Percentiles rank a stretch among this genome's conserved stretches.
Conservation (phyloP, 2,888 invertebrate genomes). For the Unio delphinus region DNA sequence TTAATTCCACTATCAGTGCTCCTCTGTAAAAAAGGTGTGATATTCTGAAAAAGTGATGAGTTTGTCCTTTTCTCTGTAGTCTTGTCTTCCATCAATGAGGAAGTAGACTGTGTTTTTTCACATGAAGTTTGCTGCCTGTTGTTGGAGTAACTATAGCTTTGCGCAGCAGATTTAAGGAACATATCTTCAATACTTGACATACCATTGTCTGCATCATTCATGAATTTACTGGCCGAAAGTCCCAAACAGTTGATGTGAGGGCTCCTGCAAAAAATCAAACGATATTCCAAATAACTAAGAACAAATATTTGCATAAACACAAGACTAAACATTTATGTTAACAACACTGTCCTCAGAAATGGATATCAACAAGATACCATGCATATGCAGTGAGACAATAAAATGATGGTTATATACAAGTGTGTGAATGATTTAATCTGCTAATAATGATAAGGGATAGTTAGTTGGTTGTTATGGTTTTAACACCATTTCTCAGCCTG, state of each 20-base stretch:
- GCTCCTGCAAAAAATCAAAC: conserved; percentile 63
- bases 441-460: too few relatives aligned
- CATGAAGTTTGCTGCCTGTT: not conserved
- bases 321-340: too few relatives aligned
- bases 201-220: conserved; percentile 30
- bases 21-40: conserved; percentile 1
- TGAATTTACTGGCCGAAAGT: conserved; percentile 85
- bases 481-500: too few relatives aligned
- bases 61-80: not conserved
- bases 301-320: too few relatives aligned
- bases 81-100: not conserved
- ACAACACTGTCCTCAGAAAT: too few relatives aligned
- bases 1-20: not conserved
- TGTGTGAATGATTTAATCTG: too few relatives aligned
- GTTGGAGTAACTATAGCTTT: not conserved
- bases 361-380: too few relatives aligned
- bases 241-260: conserved; percentile 81
- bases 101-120: not conserved
- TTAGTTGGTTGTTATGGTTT: too few relatives aligned
- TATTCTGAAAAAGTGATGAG: not conserved
- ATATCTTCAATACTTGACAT: conserved; percentile 34
- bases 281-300: not conserved
- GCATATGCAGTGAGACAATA: too few relatives aligned
- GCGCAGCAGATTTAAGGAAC: conserved; percentile 26
- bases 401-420: too few relatives aligned